Evolutionary conservation across 2,797 vertebrate genomes (phyloP).

Genomic region (Spondyliosoma cantharus): DNA sequence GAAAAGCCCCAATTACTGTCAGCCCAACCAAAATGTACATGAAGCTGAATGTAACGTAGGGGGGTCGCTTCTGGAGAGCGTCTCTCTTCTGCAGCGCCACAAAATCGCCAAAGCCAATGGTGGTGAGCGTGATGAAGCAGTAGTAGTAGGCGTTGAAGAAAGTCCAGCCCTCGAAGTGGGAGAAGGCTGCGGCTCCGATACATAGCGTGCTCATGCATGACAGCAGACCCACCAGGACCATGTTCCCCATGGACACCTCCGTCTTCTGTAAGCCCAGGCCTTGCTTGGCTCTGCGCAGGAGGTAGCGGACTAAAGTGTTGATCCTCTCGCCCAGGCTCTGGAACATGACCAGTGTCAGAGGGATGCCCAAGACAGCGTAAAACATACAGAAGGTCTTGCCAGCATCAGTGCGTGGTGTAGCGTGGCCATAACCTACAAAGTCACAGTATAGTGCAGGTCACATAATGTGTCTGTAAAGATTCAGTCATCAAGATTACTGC

Average conservation of each 20-base stretch:
- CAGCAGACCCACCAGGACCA: constrained; percentile 91
- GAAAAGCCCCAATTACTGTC: constrained; percentile 90
- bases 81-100: constrained; percentile 91
- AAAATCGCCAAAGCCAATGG: constrained; percentile 93
- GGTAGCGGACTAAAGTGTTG: constrained; percentile 86
- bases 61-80: constrained; percentile 86
- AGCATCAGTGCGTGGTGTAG: constrained; percentile 87
- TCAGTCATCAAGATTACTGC: background rate
- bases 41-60: constrained; percentile 91
- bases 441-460: constrained; percentile 53
- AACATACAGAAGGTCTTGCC: constrained; percentile 95
- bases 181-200: constrained; percentile 88
- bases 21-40: constrained; percentile 92
- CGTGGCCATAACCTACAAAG: constrained; percentile 89
- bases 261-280: constrained; percentile 86
- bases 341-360: constrained; percentile 93
- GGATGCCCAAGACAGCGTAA: constrained; percentile 91
- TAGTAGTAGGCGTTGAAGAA: constrained; percentile 93
- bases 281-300: constrained; percentile 88
- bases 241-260: constrained; percentile 89
- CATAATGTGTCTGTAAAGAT: background rate
- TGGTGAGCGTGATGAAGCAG: constrained; percentile 93
- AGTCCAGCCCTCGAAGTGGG: constrained; percentile 91
- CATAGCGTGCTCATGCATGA: constrained; percentile 88
- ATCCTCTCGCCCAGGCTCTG: constrained; percentile 93